Base-by-base conservation (phyloP, 2,113 vertebrate genomes). In the Pterophyllum scalare region DNA sequence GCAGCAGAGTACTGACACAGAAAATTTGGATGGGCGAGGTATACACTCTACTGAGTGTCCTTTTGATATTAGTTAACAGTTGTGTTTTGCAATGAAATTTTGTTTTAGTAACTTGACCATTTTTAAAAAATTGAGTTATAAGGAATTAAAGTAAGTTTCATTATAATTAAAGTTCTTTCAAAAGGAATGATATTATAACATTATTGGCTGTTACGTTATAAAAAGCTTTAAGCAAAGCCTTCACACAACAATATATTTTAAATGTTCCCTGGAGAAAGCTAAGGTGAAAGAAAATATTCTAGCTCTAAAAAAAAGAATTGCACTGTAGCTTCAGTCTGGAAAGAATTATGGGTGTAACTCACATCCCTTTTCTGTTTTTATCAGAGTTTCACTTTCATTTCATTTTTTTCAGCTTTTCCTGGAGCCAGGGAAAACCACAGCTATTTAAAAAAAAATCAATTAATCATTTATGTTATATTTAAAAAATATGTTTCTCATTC, bases 231-330 rank as follows among this genome's bases (percentile, higher is more conserved):
- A 28, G 24, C 24, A 70, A 70, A 70, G 65, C 43, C 20, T 52
- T 52, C 28, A 15, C 24, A 20, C 2, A 0, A 15, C 4, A 46
- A 46, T 14, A 28, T 70, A 5, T 70, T 49, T 70, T 70, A 70
- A 15, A 20, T 0, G 0, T 20, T 15, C 9, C 43, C 28, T 28
- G 26, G 49, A 67, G 22, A 28, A 49, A 49, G 15, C 0, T 28
- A 52, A 28, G 24, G 11, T 13, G 2, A 13, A 31, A 70, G 0
- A 0, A 28, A 20, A 0, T 0, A 4, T 52, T 52, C 17, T 31
- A 3, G 11, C 9, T 28, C 65, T 28, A 28, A 31, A 5, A 52
- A 70, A 31, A 52, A 20, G 24, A 52, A 49, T 13, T 49, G 2
- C 15, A 0, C 0, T 28, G 22, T 1, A 46, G 38, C 35, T 10